phyloP scores from a whole-genome alignment of 1,140 invertebrate genomes.

The Chlorops oryzae region DNA sequence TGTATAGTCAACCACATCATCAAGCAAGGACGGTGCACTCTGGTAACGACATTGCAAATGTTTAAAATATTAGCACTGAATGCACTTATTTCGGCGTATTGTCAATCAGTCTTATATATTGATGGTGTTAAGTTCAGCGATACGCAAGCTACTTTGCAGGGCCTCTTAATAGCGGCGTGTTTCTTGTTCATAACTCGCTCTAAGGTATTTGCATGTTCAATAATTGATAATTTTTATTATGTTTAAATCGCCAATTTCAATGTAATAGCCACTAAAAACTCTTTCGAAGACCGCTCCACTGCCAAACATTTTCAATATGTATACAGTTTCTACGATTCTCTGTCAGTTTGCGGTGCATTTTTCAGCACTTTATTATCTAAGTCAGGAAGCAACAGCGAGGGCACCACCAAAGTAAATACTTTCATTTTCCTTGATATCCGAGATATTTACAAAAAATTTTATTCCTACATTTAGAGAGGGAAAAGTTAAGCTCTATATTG shows the following conservation, averaged over 20 bases:
- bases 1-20: slow-evolving; percentile 94
- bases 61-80: slow-evolving; percentile 99
- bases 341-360: slow-evolving; percentile 96
- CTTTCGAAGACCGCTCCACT: slow-evolving; percentile 90
- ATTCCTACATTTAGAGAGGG: slow-evolving; percentile 54
- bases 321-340: slow-evolving; percentile 93
- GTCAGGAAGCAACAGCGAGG: slow-evolving; percentile 66
- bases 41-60: slow-evolving; percentile 99
- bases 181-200: slow-evolving; percentile 98
- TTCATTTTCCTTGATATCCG: slow-evolving; percentile 6
- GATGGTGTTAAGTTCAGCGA: slow-evolving; percentile 98
- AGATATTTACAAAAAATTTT: too few relatives aligned
- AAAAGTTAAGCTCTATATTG: slow-evolving; percentile 55
- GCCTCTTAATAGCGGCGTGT: slow-evolving; percentile 87
- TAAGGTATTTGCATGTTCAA: slow-evolving; percentile 60
- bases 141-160: slow-evolving; percentile 93
- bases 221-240: slow-evolving; percentile 45
- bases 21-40: slow-evolving; percentile 96
- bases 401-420: slow-evolving; percentile 60
- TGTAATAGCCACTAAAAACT: slow-evolving; percentile 85
- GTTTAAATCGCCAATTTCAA: too few relatives aligned
- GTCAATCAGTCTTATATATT: slow-evolving; percentile 96
- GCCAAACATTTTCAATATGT: slow-evolving; percentile 98
- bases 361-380: slow-evolving; percentile 81
- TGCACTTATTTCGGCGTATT: slow-evolving; percentile 95